Conservation (phyloP, 2,888 invertebrate genomes). For the Bedellia somnulentella region DNA sequence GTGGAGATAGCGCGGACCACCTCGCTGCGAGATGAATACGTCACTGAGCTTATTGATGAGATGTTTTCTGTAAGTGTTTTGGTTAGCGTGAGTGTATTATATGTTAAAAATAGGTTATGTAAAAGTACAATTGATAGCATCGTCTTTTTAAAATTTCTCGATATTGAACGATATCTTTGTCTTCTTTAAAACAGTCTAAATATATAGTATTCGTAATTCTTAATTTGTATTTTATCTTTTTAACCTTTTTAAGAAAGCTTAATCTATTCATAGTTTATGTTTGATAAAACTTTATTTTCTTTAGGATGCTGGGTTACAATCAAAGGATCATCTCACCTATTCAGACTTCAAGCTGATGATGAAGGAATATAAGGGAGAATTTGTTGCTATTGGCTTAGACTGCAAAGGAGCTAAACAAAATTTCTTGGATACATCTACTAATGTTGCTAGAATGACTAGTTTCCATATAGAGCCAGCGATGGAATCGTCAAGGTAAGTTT, state of each 20-base stretch:
- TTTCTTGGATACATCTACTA: slow-evolving; percentile 91
- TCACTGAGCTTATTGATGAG: slow-evolving; percentile 89
- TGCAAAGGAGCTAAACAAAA: slow-evolving; percentile 96
- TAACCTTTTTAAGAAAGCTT: no score
- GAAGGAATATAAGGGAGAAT: slow-evolving; percentile 95
- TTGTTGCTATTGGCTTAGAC: slow-evolving; percentile 91
- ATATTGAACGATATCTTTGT: no score
- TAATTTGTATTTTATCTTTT: no score
- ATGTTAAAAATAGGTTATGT: no score
- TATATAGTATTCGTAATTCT: no score
- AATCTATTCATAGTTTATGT: no score
- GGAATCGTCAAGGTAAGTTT: slow-evolving; percentile 60
- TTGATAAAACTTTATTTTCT: no score
- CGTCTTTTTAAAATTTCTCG: no score
- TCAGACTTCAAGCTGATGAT: slow-evolving; percentile 93
- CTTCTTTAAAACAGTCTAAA: no score
- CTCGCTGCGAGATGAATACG: slow-evolving; percentile 85
- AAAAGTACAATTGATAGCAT: no score
- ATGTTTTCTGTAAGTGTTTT: slow-evolving; percentile 80
- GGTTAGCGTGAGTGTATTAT: no score
- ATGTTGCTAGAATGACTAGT: slow-evolving; percentile 93
- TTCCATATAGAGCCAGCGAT: slow-evolving; percentile 85
- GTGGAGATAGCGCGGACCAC: slow-evolving; percentile 93
- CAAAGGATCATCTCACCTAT: slow-evolving; percentile 88
- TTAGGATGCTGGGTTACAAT: slow-evolving; percentile 84